These are phyloP conservation scores for Smutsia temminckii DNA, from an alignment of 2,797 vertebrate genomes.

Conservation along the genomic window DNA sequence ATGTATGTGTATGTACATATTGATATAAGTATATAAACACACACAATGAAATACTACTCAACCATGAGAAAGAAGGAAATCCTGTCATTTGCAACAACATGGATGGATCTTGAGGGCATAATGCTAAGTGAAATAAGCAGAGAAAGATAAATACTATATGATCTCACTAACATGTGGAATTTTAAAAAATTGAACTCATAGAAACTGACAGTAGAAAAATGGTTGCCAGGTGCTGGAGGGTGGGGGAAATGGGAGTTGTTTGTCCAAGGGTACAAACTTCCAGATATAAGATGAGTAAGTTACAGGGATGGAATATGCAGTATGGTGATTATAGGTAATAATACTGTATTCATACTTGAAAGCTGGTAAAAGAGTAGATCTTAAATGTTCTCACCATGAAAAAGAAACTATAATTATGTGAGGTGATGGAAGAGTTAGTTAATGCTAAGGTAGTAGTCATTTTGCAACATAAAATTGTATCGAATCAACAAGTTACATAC, in stretches of 20 bases:
- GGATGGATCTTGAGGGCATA: background rate
- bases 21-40: background rate
- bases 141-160: background rate
- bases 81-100: background rate
- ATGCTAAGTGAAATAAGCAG: background rate
- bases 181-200: background rate
- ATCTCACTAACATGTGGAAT: background rate
- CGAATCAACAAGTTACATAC: background rate
- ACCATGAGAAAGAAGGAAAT: background rate
- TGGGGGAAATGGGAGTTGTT: background rate
- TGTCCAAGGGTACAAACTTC: background rate
- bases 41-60: background rate
- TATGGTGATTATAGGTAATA: background rate
- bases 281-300: background rate
- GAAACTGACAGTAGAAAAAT: background rate
- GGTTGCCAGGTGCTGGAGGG: background rate
- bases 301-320: background rate
- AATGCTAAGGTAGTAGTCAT: background rate
- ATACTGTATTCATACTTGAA: background rate
- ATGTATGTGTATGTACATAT: too few species aligned
- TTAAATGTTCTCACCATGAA: conserved; percentile 9
- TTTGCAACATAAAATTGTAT: background rate
- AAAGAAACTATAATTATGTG: background rate
- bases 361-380: background rate
- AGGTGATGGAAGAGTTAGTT: background rate